Evolutionary conservation across 2,113 vertebrate genomes (phyloP).

Genomic region (Anas platyrhynchos): DNA sequence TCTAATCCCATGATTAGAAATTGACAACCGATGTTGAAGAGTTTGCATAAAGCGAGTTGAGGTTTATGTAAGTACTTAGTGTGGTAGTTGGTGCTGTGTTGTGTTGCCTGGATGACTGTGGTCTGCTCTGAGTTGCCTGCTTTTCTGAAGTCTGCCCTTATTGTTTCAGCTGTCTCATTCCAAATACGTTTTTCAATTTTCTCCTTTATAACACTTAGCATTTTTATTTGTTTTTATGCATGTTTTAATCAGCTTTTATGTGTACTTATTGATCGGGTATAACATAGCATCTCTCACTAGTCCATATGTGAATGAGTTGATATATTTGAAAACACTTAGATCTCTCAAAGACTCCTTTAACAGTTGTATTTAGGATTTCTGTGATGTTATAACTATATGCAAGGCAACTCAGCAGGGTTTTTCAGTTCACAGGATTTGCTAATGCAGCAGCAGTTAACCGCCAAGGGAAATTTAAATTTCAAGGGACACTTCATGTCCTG

Average conservation of each 20-base stretch:
- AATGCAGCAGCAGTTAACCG: conserved; percentile 11
- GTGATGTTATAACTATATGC: neutral
- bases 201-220: neutral
- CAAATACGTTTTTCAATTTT: neutral
- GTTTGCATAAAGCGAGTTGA: neutral
- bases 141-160: neutral
- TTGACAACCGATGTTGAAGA: neutral
- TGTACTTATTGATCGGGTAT: neutral
- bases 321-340: neutral
- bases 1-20: neutral
- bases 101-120: neutral
- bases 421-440: conserved; percentile 46
- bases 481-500: conserved; percentile 42
- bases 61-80: neutral
- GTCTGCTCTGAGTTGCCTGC: neutral
- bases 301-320: neutral
- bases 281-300: neutral
- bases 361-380: neutral
- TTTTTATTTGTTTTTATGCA: neutral
- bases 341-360: neutral
- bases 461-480: conserved; percentile 60
- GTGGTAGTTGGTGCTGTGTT: neutral
- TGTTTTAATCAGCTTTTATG: neutral
- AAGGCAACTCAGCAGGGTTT: conserved; percentile 22
- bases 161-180: neutral